phyloP scores from a whole-genome alignment of 2,888 invertebrate species.

The Alitta virens region DNA sequence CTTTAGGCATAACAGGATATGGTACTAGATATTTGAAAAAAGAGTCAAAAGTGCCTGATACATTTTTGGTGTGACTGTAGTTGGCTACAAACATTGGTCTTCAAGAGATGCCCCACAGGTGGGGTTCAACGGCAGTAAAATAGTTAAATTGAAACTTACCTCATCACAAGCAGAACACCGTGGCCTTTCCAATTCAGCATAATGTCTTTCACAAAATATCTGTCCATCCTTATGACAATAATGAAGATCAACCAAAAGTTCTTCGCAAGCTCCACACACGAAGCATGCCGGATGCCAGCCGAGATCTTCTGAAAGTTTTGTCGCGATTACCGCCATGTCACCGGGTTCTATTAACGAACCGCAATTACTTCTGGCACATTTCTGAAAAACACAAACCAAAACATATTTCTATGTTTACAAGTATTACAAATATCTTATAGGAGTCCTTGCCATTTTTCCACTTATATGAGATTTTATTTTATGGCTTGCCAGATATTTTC shows the following conservation, averaged over 20 bases:
- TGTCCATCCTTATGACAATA: conserved; percentile 85
- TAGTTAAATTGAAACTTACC: conserved; percentile 71
- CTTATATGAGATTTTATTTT: no score
- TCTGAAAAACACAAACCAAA: conserved; percentile 61
- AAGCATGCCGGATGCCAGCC: conserved; percentile 93
- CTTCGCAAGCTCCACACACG: conserved; percentile 81
- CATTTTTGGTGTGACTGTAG: no score
- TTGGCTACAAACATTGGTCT: no score
- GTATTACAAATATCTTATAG: no score
- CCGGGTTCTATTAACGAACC: conserved; percentile 75
- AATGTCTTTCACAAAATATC: conserved; percentile 94
- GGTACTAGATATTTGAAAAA: no score
- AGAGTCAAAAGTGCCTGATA: no score
- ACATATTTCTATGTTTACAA: no score
- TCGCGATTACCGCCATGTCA: conserved; percentile 80
- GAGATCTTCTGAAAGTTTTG: conserved; percentile 73
- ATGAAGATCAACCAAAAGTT: conserved; percentile 91
- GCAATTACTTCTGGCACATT: conserved; percentile 74
- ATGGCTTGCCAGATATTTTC: no score
- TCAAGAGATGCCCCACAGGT: no score
- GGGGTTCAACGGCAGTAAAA: no score
- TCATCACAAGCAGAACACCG: conserved; percentile 97
- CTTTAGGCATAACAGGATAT: no score
- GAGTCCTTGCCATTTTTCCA: no score
- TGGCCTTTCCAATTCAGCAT: conserved; percentile 92